These are phyloP conservation scores for Crossocerus cetratus DNA, from an alignment of 2,888 invertebrate genomes.

Conservation along the genomic window DNA sequence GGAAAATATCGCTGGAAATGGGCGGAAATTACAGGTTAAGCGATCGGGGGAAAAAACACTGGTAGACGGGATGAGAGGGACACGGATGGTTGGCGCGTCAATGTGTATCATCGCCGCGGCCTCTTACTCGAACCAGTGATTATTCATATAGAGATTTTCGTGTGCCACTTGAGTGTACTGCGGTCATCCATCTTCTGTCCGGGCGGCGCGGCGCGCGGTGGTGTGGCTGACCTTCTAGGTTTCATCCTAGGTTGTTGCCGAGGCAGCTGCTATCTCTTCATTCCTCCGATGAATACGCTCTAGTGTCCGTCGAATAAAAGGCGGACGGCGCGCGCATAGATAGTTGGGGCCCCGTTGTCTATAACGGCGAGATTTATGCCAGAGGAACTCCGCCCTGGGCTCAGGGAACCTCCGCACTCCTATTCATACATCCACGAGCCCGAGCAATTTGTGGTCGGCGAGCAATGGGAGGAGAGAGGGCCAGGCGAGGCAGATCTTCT, in stretches of 20 bases:
- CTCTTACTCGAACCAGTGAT: neutral
- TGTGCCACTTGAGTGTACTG: neutral
- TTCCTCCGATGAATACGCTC: slow-evolving; percentile 35
- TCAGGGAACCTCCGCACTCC: slow-evolving; percentile 19
- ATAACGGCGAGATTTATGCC: slow-evolving; percentile 53
- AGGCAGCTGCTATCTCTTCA: slow-evolving; percentile 4
- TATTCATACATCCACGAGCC: slow-evolving; percentile 36
- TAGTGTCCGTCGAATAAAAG: slow-evolving; percentile 47
- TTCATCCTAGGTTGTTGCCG: slow-evolving; percentile 14
- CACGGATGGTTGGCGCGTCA: neutral
- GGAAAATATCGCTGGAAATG: slow-evolving; percentile 35
- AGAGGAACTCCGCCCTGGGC: slow-evolving; percentile 50
- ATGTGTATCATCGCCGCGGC: neutral
- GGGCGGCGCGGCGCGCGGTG: neutral
- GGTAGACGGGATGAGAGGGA: neutral
- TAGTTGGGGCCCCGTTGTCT: slow-evolving; percentile 66
- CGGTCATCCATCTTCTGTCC: neutral
- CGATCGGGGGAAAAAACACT: neutral
- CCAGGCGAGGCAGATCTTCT: slow-evolving; percentile 27
- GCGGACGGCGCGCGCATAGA: slow-evolving; percentile 29
- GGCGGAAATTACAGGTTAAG: slow-evolving; percentile 6
- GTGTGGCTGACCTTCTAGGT: slow-evolving; percentile 10
- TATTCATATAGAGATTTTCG: slow-evolving; percentile 1
- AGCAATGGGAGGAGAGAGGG: slow-evolving; percentile 13
- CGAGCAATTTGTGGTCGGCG: slow-evolving; percentile 26